A percentile compares a stretch with the other conserved stretches of the same genome.
These are phyloP conservation scores for Pantelozetes paolii DNA, from an alignment of 2,888 invertebrate genomes.

Conservation along the genomic window DNA sequence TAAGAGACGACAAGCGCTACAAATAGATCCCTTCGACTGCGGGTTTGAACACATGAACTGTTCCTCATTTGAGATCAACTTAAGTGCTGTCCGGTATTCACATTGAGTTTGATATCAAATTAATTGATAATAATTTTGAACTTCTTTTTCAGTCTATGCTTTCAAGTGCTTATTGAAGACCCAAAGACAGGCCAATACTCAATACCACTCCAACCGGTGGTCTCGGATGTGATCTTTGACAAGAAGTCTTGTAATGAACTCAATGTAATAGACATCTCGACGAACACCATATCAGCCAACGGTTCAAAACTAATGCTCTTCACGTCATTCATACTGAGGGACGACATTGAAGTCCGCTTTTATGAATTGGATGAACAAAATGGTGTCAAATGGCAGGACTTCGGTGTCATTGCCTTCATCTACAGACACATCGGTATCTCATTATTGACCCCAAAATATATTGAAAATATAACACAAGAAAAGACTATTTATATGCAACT, in stretches of 20 bases:
- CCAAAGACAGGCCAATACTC: constrained; percentile 66
- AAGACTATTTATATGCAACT: constrained; percentile 77
- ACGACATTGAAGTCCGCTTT: constrained; percentile 85
- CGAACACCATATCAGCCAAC: not conserved
- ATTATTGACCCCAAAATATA: constrained; percentile 54
- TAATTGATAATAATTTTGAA: not conserved
- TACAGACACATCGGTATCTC: constrained; percentile 72
- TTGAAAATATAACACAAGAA: constrained; percentile 58
- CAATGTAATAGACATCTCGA: constrained; percentile 5
- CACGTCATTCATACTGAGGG: constrained; percentile 58
- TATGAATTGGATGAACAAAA: constrained; percentile 59
- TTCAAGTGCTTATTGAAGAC: constrained; percentile 72
- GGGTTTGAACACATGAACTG: constrained; percentile 51
- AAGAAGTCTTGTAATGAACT: constrained; percentile 88
- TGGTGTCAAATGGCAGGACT: constrained; percentile 61
- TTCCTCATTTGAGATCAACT: constrained; percentile 14
- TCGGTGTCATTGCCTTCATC: constrained; percentile 63
- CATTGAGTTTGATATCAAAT: not conserved
- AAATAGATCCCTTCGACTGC: constrained; percentile 94
- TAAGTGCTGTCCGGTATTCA: constrained; percentile 10
- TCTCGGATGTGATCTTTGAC: constrained; percentile 87
- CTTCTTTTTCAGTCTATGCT: constrained; percentile 67
- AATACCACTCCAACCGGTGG: constrained; percentile 68
- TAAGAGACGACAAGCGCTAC: constrained; percentile 69
- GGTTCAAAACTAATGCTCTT: constrained; percentile 22